Percentiles rank a stretch among this genome's conserved stretches.
These are phyloP conservation scores for Erythrocercus mccallii DNA, from an alignment of 2,113 vertebrate species.

Conservation along the genomic window DNA sequence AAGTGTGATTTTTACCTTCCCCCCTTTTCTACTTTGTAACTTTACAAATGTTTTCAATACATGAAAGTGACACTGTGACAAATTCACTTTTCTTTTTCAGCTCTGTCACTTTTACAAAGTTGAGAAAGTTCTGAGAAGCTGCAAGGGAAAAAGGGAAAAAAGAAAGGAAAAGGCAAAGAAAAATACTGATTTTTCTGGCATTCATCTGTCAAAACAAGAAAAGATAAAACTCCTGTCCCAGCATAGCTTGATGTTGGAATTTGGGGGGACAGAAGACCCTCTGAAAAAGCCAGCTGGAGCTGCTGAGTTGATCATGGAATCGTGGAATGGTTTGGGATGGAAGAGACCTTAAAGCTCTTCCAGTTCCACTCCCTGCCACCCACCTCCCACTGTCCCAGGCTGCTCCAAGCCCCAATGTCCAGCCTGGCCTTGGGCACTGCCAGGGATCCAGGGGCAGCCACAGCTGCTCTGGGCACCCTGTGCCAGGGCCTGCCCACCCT, in stretches of 20 bases:
- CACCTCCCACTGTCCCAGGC: neutral
- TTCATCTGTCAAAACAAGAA: neutral
- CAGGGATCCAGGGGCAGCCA: neutral
- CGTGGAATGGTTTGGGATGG: fast-evolving
- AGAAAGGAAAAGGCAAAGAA: neutral
- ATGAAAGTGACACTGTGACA: slow-evolving; percentile 25
- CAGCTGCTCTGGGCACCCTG: neutral
- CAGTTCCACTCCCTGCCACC: fast-evolving
- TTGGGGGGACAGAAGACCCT: neutral
- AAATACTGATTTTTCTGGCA: neutral
- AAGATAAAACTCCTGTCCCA: neutral
- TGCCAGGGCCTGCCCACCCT: neutral
- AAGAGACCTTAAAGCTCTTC: neutral
- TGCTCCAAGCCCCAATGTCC: neutral
- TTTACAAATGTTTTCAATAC: slow-evolving; percentile 13
- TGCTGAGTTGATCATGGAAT: neutral
- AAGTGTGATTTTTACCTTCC: neutral
- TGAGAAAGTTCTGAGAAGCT: neutral
- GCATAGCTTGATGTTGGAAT: neutral
- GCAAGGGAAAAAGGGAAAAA: neutral
- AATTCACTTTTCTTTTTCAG: slow-evolving; percentile 15
- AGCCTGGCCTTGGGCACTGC: neutral
- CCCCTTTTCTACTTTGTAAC: neutral
- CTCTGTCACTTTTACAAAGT: neutral
- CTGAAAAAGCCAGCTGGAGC: neutral